These are phyloP conservation scores for Coracopsis vasa DNA, from an alignment of 2,113 vertebrate genomes.

Conservation along the genomic window DNA sequence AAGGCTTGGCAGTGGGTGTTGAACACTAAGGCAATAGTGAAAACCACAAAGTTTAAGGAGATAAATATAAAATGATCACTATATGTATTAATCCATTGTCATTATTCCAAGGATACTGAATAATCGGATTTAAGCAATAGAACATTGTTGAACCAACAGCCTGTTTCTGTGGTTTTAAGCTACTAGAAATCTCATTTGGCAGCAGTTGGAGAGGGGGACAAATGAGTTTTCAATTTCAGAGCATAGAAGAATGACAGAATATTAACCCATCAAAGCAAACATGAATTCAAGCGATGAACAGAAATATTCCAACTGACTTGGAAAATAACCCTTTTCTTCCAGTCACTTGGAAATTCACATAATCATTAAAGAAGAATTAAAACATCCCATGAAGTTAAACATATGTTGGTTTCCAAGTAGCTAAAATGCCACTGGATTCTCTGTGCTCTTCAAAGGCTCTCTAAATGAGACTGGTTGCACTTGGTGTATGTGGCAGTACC, in stretches of 20 bases:
- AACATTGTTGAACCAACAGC: not conserved
- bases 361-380: not conserved
- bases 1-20: not conserved
- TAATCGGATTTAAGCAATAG: constrained; percentile 36
- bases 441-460: not conserved
- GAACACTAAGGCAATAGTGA: not conserved
- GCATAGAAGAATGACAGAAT: not conserved
- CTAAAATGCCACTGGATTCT: not conserved
- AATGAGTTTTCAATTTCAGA: not conserved
- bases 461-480: not conserved
- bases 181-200: not conserved
- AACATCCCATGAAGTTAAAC: not conserved
- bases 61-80: not conserved
- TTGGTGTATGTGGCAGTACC: not conserved
- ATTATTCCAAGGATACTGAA: not conserved
- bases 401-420: not conserved
- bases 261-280: not conserved
- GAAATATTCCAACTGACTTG: not conserved
- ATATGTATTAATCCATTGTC: not conserved
- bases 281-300: not conserved
- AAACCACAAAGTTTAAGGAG: not conserved
- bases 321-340: not conserved
- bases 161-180: not conserved
- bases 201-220: not conserved
- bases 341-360: not conserved